These are phyloP conservation scores for Alexandromys fortis DNA, from an alignment of 2,113 vertebrate species.

Conservation along the genomic window DNA sequence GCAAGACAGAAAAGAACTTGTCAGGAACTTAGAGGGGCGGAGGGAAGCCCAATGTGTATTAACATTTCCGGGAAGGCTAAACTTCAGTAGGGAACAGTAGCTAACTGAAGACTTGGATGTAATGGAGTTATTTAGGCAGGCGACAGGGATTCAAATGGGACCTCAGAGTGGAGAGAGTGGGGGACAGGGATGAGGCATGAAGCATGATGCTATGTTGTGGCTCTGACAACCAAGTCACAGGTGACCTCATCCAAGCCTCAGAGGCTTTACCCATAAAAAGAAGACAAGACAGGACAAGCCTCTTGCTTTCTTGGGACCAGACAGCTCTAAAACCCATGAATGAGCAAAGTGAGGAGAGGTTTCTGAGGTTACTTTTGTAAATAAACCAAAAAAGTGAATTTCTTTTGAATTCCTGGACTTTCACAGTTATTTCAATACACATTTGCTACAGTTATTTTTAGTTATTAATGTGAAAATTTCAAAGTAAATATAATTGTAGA, in stretches of 20 bases:
- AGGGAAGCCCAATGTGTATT: background rate
- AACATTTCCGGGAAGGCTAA: background rate
- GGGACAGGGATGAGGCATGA: background rate
- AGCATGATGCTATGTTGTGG: rapidly evolving
- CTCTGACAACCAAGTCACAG: too few species aligned
- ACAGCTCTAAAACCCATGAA: background rate
- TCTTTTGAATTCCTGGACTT: constrained; percentile 2
- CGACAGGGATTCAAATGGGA: background rate
- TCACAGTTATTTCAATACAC: background rate
- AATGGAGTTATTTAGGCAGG: background rate
- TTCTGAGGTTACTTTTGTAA: background rate
- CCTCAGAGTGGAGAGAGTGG: background rate
- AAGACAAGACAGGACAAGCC: background rate
- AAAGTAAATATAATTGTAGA: constrained; percentile 16
- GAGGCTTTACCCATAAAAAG: background rate
- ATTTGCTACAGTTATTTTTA: constrained; percentile 28
- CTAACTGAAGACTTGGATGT: background rate
- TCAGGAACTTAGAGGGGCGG: background rate
- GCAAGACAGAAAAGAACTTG: background rate
- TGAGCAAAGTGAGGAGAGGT: background rate
- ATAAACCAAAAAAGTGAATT: background rate
- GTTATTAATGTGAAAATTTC: constrained; percentile 13
- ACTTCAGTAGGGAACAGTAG: background rate
- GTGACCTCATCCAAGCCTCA: background rate
- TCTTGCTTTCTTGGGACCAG: background rate